Evolutionary conservation across 2,797 vertebrate genomes (phyloP).

Genomic region (Florisuga fusca): DNA sequence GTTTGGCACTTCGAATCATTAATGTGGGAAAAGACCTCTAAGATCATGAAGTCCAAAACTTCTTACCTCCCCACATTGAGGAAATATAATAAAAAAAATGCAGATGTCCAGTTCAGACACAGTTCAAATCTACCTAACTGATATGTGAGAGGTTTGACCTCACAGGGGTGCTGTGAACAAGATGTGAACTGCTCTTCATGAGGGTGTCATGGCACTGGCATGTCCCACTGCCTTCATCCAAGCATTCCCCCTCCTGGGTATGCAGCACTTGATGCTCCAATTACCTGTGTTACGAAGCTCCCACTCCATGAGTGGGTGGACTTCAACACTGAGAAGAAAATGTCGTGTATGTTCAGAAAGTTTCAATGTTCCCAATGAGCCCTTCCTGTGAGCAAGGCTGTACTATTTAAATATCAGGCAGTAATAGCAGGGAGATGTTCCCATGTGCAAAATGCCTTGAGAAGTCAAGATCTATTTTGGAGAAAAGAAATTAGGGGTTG

Average conservation of each 20-base stretch:
- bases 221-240: neutral
- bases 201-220: fast-evolving
- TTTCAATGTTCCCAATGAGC: neutral
- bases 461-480: slow-evolving; percentile 60
- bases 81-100: neutral
- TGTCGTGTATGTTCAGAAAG: slow-evolving; percentile 13
- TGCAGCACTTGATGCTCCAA: neutral
- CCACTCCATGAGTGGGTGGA: slow-evolving; percentile 59
- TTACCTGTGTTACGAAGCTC: slow-evolving; percentile 48
- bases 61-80: neutral
- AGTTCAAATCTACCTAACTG: neutral
- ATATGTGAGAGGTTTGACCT: fast-evolving
- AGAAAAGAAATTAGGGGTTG: slow-evolving; percentile 62
- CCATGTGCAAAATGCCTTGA: slow-evolving; percentile 42
- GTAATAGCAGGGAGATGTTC: slow-evolving; percentile 53
- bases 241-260: neutral
- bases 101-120: fast-evolving
- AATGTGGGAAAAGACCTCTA: no score
- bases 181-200: fast-evolving
- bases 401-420: slow-evolving; percentile 44
- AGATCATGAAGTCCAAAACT: no score
- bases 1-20: no score
- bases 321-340: neutral
- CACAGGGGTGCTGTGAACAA: neutral
- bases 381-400: neutral